A percentile compares a stretch with the other conserved stretches of the same genome.
Conservation (phyloP, 2,113 vertebrate genomes). For the Oreochromis niloticus region DNA sequence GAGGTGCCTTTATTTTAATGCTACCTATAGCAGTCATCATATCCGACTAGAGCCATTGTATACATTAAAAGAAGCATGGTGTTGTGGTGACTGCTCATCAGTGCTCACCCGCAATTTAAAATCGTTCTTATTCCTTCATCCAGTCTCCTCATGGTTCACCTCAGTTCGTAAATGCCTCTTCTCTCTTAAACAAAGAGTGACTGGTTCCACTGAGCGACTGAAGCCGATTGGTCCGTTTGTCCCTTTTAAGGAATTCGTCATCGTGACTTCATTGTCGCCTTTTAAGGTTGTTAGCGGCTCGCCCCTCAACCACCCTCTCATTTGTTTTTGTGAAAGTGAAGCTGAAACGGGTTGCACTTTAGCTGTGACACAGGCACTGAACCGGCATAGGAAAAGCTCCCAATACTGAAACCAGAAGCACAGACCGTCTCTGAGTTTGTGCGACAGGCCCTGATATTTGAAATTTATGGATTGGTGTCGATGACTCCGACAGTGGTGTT, state of each 20-base stretch:
- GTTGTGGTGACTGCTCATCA: neutral
- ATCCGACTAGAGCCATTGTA: neutral
- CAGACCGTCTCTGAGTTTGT: conserved; percentile 14
- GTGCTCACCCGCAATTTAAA: conserved; percentile 1
- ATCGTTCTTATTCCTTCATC: neutral
- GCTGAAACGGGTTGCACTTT: conserved; percentile 44
- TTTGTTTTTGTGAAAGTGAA: conserved; percentile 29
- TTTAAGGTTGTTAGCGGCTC: conserved; percentile 28
- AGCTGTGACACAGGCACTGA: conserved; percentile 53
- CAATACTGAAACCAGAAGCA: conserved; percentile 39
- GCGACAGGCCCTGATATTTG: neutral
- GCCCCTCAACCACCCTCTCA: conserved; percentile 3
- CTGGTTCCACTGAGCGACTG: conserved; percentile 4
- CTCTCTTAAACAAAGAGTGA: neutral
- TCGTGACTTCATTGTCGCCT: conserved; percentile 16
- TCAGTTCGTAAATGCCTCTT: conserved; percentile 14
- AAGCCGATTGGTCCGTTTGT: conserved; percentile 12
- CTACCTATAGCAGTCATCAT: neutral
- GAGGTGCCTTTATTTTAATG: conserved; percentile 70
- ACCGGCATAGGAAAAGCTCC: conserved; percentile 14
- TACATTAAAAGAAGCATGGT: neutral
- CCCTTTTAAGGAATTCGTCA: neutral
- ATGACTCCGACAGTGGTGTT: neutral
- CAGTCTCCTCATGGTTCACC: conserved; percentile 4
- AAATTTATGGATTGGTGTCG: neutral